Conservation (phyloP, 1,140 invertebrate species). For the Ctenoplectra terminalis region DNA sequence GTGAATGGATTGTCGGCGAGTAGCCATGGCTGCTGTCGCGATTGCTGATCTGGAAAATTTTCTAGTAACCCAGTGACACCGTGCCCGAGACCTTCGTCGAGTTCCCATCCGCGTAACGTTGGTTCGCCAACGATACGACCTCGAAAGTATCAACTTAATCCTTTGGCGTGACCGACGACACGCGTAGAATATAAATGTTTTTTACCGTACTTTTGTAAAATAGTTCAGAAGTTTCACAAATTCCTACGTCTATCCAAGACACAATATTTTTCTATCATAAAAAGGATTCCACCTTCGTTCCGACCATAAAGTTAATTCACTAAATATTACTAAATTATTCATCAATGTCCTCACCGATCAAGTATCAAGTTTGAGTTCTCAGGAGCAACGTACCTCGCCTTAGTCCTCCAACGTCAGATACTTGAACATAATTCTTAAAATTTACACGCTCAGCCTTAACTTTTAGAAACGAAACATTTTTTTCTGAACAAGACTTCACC, state of each 20-base stretch:
- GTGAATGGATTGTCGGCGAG: constrained; percentile 11
- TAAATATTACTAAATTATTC: not conserved
- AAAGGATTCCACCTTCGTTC: not conserved
- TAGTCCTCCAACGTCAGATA: too few species aligned
- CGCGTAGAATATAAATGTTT: constrained; percentile 1
- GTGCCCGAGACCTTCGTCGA: constrained; percentile 27
- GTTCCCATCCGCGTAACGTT: constrained; percentile 18
- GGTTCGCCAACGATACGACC: constrained; percentile 27
- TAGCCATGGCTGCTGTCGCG: not conserved
- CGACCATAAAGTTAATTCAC: too few species aligned
- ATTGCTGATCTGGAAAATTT: constrained; percentile 56
- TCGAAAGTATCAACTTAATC: constrained; percentile 30
- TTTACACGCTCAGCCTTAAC: too few species aligned
- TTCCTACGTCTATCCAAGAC: not conserved
- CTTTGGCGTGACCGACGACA: not conserved
- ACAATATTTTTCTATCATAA: not conserved
- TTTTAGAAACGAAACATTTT: too few species aligned
- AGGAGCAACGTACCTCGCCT: too few species aligned
- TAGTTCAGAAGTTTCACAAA: not conserved
- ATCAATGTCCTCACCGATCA: too few species aligned
- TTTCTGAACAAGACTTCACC: too few species aligned
- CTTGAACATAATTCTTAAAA: too few species aligned
- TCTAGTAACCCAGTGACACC: constrained; percentile 65
- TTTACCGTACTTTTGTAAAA: not conserved
- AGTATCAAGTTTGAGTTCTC: too few species aligned